These are phyloP conservation scores for Mamestra configurata DNA, from an alignment of 1,140 invertebrate species.

Conservation along the genomic window DNA sequence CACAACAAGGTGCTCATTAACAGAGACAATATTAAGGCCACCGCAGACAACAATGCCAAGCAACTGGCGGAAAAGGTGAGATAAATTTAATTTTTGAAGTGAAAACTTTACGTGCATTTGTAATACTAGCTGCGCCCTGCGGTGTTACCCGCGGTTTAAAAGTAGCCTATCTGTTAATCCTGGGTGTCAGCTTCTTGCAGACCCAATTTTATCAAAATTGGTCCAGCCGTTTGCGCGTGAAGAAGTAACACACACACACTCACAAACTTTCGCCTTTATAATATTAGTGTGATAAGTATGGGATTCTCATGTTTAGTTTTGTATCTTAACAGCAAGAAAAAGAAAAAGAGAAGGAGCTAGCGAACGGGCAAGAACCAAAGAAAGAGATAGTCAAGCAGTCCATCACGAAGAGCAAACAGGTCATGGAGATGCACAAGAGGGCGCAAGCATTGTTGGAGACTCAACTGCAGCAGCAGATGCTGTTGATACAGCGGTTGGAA, in stretches of 20 bases:
- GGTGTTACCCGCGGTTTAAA: too few species aligned
- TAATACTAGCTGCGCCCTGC: too few species aligned
- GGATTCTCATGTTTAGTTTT: too few species aligned
- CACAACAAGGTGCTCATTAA: slow-evolving; percentile 88
- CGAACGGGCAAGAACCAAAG: slow-evolving; percentile 64
- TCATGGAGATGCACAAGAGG: slow-evolving; percentile 92
- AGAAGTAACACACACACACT: too few species aligned
- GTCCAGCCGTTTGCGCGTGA: too few species aligned
- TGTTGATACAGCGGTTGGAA: slow-evolving; percentile 92
- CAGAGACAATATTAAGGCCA: slow-evolving; percentile 82
- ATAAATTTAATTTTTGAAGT: too few species aligned
- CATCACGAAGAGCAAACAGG: slow-evolving; percentile 91
- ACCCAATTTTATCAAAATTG: too few species aligned
- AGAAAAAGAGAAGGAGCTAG: slow-evolving; percentile 58
- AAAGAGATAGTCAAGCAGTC: slow-evolving; percentile 88
- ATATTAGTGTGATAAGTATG: too few species aligned
- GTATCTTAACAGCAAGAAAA: slow-evolving; percentile 52
- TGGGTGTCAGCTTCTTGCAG: too few species aligned
- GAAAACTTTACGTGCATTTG: too few species aligned
- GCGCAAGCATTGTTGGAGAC: slow-evolving; percentile 94
- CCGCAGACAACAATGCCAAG: slow-evolving; percentile 67
- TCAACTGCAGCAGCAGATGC: slow-evolving; percentile 93
- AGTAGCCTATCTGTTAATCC: too few species aligned
- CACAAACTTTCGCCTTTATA: too few species aligned
- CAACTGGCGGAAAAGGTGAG: slow-evolving; percentile 66